Conservation (phyloP, 2,888 invertebrate species). For the Rotaria sp. region DNA sequence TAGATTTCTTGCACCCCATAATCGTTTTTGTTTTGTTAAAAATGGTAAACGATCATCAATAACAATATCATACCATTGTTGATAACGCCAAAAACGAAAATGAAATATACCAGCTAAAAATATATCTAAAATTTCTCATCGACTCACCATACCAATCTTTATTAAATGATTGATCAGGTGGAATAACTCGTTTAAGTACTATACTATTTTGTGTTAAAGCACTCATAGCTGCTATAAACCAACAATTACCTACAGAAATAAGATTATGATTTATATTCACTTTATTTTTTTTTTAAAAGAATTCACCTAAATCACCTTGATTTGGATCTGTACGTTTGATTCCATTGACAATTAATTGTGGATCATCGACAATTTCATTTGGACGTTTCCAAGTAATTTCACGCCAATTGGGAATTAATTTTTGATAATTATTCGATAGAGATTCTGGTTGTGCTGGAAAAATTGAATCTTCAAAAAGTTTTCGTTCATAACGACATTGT, state of each 20-base stretch:
- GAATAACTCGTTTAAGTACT: neutral
- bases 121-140: neutral
- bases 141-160: slow-evolving; percentile 63
- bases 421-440: neutral
- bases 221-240: slow-evolving; percentile 6
- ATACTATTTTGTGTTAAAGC: neutral
- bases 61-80: slow-evolving; percentile 6
- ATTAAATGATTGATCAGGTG: slow-evolving; percentile 4
- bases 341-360: neutral
- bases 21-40: neutral
- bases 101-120: slow-evolving; percentile 24
- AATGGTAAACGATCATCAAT: slow-evolving; percentile 17
- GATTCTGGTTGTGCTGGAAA: slow-evolving; percentile 6
- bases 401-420: neutral
- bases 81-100: slow-evolving; percentile 25
- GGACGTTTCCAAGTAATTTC: neutral
- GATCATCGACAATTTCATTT: neutral
- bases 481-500: neutral
- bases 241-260: neutral
- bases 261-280: too few relatives aligned
- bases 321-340: neutral
- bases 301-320: slow-evolving; percentile 8
- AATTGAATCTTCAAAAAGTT: neutral
- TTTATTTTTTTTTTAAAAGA: too few relatives aligned
- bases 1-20: neutral